A percentile compares a stretch with the other conserved stretches of the same genome.
phyloP scores from a whole-genome alignment of 53 echinoderm and acorn worm species.

The Henricia sp. region DNA sequence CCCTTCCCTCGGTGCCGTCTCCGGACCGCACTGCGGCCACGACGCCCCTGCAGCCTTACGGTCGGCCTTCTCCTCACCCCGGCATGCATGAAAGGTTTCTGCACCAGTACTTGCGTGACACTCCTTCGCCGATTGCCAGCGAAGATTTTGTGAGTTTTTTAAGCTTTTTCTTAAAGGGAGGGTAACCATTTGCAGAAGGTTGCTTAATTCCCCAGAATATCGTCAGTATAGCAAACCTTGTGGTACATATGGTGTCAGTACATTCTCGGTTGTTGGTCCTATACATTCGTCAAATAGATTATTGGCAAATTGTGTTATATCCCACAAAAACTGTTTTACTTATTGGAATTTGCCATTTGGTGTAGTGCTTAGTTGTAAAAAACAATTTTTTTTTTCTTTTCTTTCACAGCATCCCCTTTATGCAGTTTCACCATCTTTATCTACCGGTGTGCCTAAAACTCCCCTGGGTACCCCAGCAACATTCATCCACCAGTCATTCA shows the following conservation, averaged over 20 bases:
- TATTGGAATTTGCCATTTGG: too few relatives aligned
- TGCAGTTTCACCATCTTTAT: constrained; percentile 73
- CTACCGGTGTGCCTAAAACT: constrained; percentile 75
- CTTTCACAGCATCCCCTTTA: constrained; percentile 65
- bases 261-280: too few relatives aligned
- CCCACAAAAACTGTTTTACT: too few relatives aligned
- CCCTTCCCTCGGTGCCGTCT: constrained; percentile 80
- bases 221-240: too few relatives aligned
- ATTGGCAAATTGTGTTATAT: too few relatives aligned
- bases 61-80: constrained; percentile 47
- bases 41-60: constrained; percentile 66
- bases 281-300: not conserved
- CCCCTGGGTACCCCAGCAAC: constrained; percentile 82
- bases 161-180: not conserved
- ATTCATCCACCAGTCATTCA: not conserved
- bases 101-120: constrained; percentile 35
- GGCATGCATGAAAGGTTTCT: constrained; percentile 32
- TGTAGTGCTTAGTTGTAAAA: too few relatives aligned
- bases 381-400: not conserved
- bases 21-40: constrained; percentile 64
- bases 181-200: too few relatives aligned
- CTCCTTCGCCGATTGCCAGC: constrained; percentile 73
- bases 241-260: too few relatives aligned
- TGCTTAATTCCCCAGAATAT: too few relatives aligned
- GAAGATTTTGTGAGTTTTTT: constrained; percentile 88